Percentiles rank a stretch among this genome's conserved stretches.
Evolutionary conservation across 2,797 vertebrate species (phyloP).

Genomic region (Masticophis lateralis): DNA sequence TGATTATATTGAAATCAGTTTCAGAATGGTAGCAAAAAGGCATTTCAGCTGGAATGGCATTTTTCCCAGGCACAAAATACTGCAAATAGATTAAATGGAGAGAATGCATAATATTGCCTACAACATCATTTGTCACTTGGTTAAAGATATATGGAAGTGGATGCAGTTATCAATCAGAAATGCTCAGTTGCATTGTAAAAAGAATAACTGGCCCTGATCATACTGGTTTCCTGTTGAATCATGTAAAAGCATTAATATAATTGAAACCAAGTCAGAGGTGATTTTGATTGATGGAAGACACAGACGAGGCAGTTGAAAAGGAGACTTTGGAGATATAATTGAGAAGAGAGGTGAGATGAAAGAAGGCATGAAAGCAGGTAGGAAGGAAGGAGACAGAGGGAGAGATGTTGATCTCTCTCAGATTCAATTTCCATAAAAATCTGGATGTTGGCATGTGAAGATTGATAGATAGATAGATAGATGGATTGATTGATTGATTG

Average conservation of each 20-base stretch:
- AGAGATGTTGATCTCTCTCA: background rate
- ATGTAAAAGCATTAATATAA: background rate
- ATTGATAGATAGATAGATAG: background rate
- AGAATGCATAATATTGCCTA: background rate
- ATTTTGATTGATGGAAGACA: background rate
- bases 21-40: background rate
- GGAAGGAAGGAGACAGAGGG: background rate
- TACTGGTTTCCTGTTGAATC: background rate
- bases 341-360: background rate
- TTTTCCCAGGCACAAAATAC: background rate
- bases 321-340: background rate
- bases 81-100: background rate
- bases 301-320: background rate
- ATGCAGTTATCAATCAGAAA: background rate
- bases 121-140: background rate
- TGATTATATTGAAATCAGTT: background rate
- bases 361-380: background rate
- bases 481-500: background rate
- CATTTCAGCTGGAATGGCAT: background rate
- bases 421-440: background rate
- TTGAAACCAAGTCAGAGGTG: background rate
- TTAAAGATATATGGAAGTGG: background rate
- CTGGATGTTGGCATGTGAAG: background rate
- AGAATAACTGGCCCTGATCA: background rate
- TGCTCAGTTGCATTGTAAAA: background rate